A percentile compares a stretch with the other conserved stretches of the same genome.
These are phyloP conservation scores for Leptothorax acervorum DNA, from an alignment of 2,888 invertebrate genomes.

Conservation along the genomic window DNA sequence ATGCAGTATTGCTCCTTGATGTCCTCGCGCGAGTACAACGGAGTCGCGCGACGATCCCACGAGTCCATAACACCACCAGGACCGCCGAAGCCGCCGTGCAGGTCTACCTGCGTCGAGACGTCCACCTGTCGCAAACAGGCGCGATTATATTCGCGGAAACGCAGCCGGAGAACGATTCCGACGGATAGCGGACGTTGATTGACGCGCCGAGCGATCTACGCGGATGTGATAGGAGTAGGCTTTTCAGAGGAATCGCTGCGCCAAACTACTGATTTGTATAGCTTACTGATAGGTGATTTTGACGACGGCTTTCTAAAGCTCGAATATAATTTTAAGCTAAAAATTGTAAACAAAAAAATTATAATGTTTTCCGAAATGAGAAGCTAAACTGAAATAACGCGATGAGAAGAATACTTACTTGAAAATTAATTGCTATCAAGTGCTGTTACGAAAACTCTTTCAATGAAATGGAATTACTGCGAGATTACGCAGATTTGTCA, in stretches of 20 bases:
- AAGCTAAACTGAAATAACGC: background rate
- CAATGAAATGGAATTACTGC: background rate
- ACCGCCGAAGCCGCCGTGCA: conserved; percentile 85
- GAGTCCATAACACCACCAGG: conserved; percentile 85
- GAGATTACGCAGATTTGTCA: background rate
- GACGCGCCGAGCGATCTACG: conserved; percentile 13
- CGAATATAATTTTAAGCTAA: background rate
- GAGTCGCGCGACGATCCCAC: conserved; percentile 85
- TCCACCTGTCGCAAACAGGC: conserved; percentile 80
- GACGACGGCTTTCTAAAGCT: background rate
- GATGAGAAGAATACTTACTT: background rate
- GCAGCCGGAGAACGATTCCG: background rate
- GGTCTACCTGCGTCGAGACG: conserved; percentile 85
- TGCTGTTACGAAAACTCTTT: background rate
- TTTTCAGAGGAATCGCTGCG: background rate
- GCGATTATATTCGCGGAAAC: conserved; percentile 8
- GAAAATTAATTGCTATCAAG: background rate
- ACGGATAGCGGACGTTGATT: conserved; percentile 17
- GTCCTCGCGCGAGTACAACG: conserved; percentile 94
- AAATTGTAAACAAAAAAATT: background rate
- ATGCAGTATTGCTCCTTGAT: conserved; percentile 98
- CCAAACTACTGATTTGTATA: background rate
- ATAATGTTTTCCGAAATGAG: background rate
- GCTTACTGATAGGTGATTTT: background rate
- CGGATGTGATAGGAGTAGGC: background rate